Conservation (phyloP, 2,888 invertebrate species). For the Dinocampus coccinellae region DNA sequence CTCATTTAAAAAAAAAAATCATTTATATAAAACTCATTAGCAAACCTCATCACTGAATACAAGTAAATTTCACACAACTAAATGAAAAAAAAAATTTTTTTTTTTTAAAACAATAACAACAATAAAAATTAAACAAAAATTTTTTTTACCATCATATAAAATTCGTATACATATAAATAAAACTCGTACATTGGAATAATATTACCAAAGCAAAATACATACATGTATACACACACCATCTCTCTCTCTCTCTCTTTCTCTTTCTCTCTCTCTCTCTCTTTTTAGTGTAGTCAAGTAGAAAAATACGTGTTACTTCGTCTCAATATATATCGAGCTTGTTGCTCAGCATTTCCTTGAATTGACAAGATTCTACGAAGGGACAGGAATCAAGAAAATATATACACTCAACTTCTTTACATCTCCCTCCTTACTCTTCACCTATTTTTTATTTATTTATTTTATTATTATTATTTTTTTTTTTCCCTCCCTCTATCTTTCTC, state of each 20-base stretch:
- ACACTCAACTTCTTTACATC: not conserved
- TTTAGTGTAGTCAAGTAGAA: no score
- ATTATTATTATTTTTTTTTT: not conserved
- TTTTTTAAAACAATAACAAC: no score
- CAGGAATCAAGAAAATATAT: slow-evolving; percentile 1
- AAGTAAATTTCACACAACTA: no score
- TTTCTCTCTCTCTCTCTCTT: slow-evolving; percentile 2
- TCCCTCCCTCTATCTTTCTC: not conserved
- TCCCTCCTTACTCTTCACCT: not conserved
- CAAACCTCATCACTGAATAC: no score
- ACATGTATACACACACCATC: not conserved
- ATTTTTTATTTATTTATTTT: not conserved
- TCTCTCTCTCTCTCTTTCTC: not conserved
- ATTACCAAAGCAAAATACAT: not conserved
- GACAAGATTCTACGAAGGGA: slow-evolving; percentile 39
- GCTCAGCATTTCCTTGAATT: slow-evolving; percentile 29
- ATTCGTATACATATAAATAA: not conserved
- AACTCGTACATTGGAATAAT: not conserved
- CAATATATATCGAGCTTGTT: slow-evolving; percentile 9
- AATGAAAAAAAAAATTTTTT: no score
- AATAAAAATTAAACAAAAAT: no score
- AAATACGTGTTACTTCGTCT: not conserved
- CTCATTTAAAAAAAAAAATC: no score
- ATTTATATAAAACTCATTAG: no score
- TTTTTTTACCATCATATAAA: no score